phyloP scores from a whole-genome alignment of 2,113 vertebrate genomes.

The Epinephelus moara region DNA sequence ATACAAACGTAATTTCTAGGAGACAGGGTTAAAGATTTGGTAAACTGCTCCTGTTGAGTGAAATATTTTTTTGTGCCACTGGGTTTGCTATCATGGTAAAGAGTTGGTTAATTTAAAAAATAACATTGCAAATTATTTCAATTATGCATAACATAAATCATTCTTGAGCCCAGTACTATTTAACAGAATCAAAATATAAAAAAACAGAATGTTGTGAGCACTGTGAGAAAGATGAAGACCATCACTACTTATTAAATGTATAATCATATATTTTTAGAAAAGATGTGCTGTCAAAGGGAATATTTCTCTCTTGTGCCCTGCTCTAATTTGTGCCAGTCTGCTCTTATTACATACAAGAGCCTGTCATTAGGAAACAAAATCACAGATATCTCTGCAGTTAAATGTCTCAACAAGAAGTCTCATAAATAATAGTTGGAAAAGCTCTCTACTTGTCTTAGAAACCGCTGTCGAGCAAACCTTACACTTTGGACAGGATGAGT shows the following conservation, averaged over 20 bases:
- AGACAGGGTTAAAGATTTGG: too few species aligned
- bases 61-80: too few species aligned
- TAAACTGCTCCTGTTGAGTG: neutral
- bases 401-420: neutral
- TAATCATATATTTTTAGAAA: neutral
- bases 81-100: neutral
- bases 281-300: neutral
- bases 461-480: neutral
- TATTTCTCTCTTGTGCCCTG: neutral
- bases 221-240: neutral
- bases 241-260: neutral
- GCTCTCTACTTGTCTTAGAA: slow-evolving; percentile 21
- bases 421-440: slow-evolving; percentile 21
- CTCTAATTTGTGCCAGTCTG: slow-evolving; percentile 9
- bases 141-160: neutral
- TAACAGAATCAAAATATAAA: neutral
- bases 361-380: slow-evolving; percentile 3
- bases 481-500: neutral
- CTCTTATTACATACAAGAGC: neutral
- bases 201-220: neutral
- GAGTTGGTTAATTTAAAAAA: neutral
- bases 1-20: too few species aligned
- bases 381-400: neutral
- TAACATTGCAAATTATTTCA: neutral
- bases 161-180: neutral